Evolutionary conservation across 2,113 vertebrate genomes (phyloP).

Genomic region (Lophius piscatorius): DNA sequence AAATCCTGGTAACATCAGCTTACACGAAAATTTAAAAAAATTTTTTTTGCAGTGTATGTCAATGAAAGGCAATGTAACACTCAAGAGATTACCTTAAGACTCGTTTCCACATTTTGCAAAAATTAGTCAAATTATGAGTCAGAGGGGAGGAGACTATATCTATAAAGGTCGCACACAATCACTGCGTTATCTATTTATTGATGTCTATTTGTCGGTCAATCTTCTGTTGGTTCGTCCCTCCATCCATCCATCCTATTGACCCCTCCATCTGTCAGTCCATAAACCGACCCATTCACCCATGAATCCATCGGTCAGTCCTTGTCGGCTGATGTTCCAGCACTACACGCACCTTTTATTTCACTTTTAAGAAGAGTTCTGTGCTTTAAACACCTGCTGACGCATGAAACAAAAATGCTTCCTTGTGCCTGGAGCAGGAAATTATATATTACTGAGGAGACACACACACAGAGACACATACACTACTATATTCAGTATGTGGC

Average conservation of each 20-base stretch:
- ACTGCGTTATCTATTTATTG: slow-evolving; percentile 12
- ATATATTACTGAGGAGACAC: slow-evolving; percentile 27
- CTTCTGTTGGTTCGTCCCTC: not conserved
- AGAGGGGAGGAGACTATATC: slow-evolving; percentile 43
- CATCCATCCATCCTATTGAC: not conserved
- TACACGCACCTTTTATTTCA: slow-evolving; percentile 27
- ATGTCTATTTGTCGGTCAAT: slow-evolving; percentile 13
- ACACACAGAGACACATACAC: slow-evolving; percentile 16
- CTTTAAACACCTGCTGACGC: slow-evolving; percentile 50
- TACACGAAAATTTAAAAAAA: too few relatives aligned
- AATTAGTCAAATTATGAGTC: slow-evolving; percentile 17
- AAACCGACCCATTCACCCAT: not conserved
- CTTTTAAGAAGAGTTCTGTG: slow-evolving; percentile 19
- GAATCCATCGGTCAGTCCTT: not conserved
- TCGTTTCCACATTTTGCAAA: too few relatives aligned
- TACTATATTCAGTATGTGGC: slow-evolving; percentile 37
- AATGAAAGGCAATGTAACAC: too few relatives aligned
- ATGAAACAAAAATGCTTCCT: slow-evolving; percentile 28
- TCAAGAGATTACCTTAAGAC: too few relatives aligned
- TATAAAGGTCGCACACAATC: slow-evolving; percentile 27
- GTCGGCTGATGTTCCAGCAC: slow-evolving; percentile 9
- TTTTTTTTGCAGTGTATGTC: too few relatives aligned
- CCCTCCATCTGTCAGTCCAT: not conserved
- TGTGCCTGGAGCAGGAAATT: slow-evolving; percentile 52
- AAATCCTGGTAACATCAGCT: too few relatives aligned